phyloP scores from a whole-genome alignment of 2,113 vertebrate species.

The Laticauda laticaudata region DNA sequence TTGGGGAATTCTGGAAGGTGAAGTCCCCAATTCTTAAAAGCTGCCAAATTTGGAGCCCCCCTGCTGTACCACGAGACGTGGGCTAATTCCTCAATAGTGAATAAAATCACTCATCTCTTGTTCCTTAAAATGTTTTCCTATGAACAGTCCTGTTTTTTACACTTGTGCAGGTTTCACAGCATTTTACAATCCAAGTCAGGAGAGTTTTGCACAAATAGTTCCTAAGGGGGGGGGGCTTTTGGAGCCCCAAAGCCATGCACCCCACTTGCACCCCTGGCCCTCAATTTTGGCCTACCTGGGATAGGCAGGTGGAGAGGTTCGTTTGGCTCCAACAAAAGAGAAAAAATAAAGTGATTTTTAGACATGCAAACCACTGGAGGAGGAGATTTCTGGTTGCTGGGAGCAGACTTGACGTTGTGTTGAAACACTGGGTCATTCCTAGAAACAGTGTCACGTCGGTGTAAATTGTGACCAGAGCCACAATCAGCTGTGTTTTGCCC shows the following conservation, averaged over 20 bases:
- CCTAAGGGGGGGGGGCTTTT: neutral
- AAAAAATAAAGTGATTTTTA: neutral
- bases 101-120: neutral
- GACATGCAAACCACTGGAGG: neutral
- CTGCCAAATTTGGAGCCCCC: neutral
- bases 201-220: neutral
- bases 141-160: neutral
- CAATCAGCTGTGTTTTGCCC: too few species aligned
- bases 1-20: neutral
- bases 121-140: neutral
- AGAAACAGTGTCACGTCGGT: neutral
- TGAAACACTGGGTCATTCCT: neutral
- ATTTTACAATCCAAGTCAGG: neutral
- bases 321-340: neutral
- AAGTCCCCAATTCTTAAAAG: neutral
- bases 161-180: neutral
- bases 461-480: neutral
- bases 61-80: neutral
- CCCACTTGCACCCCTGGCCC: rapidly evolving
- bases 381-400: neutral
- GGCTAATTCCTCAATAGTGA: neutral
- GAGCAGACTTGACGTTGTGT: neutral
- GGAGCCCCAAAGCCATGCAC: neutral
- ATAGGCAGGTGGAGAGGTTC: neutral
- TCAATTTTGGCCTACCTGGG: neutral